A percentile compares a stretch with the other conserved stretches of the same genome.
Conservation (phyloP, 2,888 invertebrate genomes). For the Chalcosyrphus nemorum region DNA sequence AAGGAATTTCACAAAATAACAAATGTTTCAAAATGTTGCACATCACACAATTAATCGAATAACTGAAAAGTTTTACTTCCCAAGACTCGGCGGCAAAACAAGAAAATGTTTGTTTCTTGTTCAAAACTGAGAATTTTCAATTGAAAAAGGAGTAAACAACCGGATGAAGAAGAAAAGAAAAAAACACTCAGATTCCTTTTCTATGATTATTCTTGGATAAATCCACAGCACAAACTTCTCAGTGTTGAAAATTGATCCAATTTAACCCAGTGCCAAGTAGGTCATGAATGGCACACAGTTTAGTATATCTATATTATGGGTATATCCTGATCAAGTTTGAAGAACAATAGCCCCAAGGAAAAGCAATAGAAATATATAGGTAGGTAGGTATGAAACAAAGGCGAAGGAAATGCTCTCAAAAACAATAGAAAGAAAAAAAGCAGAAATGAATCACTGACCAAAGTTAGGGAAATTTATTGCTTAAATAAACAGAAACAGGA, state of each 20-base stretch:
- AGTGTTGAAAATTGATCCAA: constrained; percentile 21
- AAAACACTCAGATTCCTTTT: not conserved
- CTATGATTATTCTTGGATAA: not conserved
- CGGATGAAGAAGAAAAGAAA: not conserved
- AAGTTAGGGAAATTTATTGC: constrained; percentile 62
- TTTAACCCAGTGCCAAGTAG: constrained; percentile 36
- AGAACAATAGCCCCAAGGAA: constrained; percentile 19
- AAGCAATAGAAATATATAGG: constrained; percentile 2
- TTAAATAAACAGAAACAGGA: constrained; percentile 62
- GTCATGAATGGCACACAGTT: constrained; percentile 22
- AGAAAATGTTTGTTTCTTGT: not conserved
- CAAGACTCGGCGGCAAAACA: not conserved
- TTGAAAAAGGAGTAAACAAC: not conserved
- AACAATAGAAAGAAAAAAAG: constrained; percentile 61
- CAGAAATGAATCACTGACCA: constrained; percentile 63
- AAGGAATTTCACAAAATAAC: not conserved
- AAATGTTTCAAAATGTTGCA: constrained; percentile 10
- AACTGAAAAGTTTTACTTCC: constrained; percentile 6
- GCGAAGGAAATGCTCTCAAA: constrained; percentile 20
- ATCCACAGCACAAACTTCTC: not conserved
- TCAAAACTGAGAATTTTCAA: not conserved
- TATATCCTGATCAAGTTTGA: constrained; percentile 24
- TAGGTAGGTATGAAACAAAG: not conserved
- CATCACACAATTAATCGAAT: constrained; percentile 6
- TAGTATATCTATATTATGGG: constrained; percentile 11